Conservation (phyloP, 1,140 invertebrate species). For the Mactra quadrangularis region DNA sequence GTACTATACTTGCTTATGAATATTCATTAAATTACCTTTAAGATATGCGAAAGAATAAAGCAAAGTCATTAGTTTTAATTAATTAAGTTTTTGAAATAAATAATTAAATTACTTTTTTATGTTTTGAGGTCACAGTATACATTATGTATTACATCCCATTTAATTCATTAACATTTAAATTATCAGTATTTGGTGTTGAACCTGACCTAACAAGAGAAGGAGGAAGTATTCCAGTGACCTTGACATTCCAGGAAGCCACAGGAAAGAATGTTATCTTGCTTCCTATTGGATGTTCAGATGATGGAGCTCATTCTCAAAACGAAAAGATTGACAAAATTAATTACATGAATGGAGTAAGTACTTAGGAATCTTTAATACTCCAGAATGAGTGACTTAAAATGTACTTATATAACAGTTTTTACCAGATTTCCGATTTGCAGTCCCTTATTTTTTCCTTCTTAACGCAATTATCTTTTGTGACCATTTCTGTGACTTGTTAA, state of each 20-base stretch:
- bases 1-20: no score
- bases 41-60: no score
- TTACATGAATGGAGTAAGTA: constrained; percentile 95
- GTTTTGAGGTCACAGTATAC: no score
- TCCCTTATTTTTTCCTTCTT: neutral
- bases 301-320: constrained; percentile 99
- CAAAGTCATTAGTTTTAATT: no score
- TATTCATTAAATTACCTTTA: no score
- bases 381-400: neutral
- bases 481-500: neutral
- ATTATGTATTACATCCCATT: no score
- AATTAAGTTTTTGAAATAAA: no score
- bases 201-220: constrained; percentile 98
- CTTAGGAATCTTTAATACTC: neutral
- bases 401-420: neutral
- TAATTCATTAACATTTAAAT: no score
- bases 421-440: neutral
- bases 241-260: constrained; percentile 91
- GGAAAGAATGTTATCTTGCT: constrained; percentile 96
- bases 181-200: constrained; percentile 93
- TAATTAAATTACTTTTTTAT: no score
- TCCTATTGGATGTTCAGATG: constrained; percentile 93
- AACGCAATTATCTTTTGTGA: neutral
- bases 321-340: constrained; percentile 97
- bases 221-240: constrained; percentile 97